These are phyloP conservation scores for Paragorgia papillata DNA, from an alignment of 92 coral and sea anemone species.

Conservation along the genomic window DNA sequence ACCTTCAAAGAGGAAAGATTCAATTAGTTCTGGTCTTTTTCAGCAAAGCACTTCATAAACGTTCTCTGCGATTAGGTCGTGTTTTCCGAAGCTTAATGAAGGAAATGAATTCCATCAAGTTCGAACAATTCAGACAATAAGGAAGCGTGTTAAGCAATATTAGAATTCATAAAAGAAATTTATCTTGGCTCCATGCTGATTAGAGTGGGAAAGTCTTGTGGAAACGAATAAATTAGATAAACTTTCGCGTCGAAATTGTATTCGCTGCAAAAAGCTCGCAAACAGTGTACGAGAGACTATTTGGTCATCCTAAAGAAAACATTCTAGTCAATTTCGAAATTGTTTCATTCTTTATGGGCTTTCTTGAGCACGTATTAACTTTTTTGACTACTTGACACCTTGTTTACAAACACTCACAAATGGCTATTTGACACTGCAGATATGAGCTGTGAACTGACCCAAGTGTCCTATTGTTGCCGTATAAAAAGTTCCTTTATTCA, in stretches of 20 bases:
- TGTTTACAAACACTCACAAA: background rate
- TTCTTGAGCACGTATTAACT: background rate
- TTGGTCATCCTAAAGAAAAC: too few species aligned
- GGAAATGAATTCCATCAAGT: conserved; percentile 28
- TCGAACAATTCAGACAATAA: conserved; percentile 28
- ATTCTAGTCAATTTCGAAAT: too few species aligned
- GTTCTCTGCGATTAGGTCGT: conserved; percentile 27
- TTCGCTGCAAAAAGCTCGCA: background rate
- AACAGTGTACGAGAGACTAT: too few species aligned
- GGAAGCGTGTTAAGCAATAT: conserved; percentile 46
- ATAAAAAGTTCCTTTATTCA: background rate
- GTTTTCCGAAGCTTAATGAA: conserved; percentile 29
- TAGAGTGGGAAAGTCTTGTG: background rate
- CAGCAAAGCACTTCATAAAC: background rate
- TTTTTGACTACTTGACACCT: background rate
- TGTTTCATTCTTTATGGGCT: background rate
- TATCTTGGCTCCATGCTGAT: conserved; percentile 27
- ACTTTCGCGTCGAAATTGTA: background rate
- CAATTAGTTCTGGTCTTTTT: conserved; percentile 17
- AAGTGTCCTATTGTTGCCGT: background rate
- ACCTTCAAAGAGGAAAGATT: conserved; percentile 20
- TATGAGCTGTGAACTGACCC: background rate
- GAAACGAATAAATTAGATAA: background rate
- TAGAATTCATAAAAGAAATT: conserved; percentile 30
- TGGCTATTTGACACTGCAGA: too few species aligned